Base-by-base conservation (phyloP, 2,797 vertebrate species). In the Scolopax rusticola region DNA sequence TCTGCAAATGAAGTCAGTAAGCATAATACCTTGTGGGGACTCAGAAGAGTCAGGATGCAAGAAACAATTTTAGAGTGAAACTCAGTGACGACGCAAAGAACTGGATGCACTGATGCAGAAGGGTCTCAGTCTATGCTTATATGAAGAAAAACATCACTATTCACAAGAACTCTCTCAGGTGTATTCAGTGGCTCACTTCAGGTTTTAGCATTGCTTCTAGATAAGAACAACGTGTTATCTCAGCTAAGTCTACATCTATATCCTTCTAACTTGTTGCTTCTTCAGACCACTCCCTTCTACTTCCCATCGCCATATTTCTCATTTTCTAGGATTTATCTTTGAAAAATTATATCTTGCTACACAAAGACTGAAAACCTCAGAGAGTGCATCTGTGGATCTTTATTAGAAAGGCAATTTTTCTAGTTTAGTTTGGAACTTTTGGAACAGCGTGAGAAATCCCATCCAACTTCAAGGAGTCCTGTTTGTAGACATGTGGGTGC, bases 251-350 rank as follows among this genome's bases (percentile, higher is more conserved):
- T 28, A 17, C 7, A 57, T 10, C 17, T 81, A 17, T 13, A 40
- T 32, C n/a, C n/a, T 78, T 68, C 48, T 9, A 60, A 77, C 32
- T 30, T 36, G 11, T 21, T 78, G 6, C 15, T 69, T 67, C 33
- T 73, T 77, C 47, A n/a, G n/a, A 74, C 15, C 10, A 4, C 16
- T 87, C 16, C 5, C 6, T 5, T 80, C 20, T 76, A 15, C 6
- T 4, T 73, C 28, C 21, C 10, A 33, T 43, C 2, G 1, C 9
- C 1, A 0, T 14, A 23, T 45, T 70, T 69, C 36, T 65, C 11
- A 8, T 27, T 80, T 61, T 76, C 33, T 23, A 80, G 17, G 21
- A 41, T 32, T 65, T 73, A 20, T 15, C 24, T 84, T 51, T 74
- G 30, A 54, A 76, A 51, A 93, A 69, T 24, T 4, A 83, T 56